phyloP scores from a whole-genome alignment of 1,140 invertebrate genomes.

The Octopus sinensis region DNA sequence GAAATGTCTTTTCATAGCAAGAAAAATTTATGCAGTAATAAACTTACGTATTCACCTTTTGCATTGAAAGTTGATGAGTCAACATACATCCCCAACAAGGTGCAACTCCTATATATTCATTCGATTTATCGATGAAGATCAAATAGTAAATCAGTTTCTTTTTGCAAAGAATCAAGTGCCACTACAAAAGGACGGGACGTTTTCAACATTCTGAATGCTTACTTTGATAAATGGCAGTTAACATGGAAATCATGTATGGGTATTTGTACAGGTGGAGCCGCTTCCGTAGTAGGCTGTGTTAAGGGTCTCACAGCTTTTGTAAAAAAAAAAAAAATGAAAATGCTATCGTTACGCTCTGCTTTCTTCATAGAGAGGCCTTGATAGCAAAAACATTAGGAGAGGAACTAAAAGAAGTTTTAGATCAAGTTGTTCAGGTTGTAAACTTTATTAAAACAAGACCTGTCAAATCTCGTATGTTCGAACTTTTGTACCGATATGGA shows the following conservation, averaged over 20 bases:
- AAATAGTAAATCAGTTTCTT: background rate
- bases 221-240: background rate
- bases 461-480: background rate
- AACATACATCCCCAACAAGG: background rate
- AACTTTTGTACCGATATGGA: background rate
- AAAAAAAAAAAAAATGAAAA: background rate
- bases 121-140: background rate
- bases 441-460: constrained; percentile 1
- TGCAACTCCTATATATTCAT: background rate
- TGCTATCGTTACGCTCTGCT: background rate
- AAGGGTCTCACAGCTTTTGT: background rate
- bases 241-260: background rate
- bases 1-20: background rate
- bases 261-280: background rate
- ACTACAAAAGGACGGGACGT: background rate
- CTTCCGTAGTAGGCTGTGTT: background rate
- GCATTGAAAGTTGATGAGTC: background rate
- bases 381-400: background rate
- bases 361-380: background rate
- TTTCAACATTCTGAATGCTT: background rate
- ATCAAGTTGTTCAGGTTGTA: background rate
- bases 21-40: background rate
- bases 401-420: background rate
- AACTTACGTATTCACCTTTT: background rate
- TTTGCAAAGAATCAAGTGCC: background rate